Evolutionary conservation across 1,140 invertebrate species (phyloP).

Genomic region (Drosophila neocordata): DNA sequence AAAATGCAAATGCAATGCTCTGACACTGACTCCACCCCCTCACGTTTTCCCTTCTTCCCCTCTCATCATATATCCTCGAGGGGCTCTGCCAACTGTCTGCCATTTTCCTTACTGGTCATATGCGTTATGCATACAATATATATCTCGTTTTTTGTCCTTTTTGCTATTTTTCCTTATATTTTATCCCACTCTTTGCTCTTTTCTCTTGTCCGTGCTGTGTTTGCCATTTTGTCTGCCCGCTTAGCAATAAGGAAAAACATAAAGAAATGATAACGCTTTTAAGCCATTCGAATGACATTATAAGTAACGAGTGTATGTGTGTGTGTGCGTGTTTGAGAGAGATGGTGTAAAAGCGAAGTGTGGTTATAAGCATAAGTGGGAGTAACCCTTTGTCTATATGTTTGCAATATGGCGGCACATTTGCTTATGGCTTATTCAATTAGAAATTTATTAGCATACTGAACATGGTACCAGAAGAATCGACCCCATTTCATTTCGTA

Average conservation of each 20-base stretch:
- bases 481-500: neutral
- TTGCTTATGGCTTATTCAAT: constrained; percentile 65
- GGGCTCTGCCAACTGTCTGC: constrained; percentile 41
- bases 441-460: constrained; percentile 66
- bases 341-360: neutral
- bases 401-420: constrained; percentile 16
- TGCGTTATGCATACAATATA: constrained; percentile 74
- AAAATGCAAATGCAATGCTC: constrained; percentile 73
- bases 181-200: neutral
- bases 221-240: constrained; percentile 21
- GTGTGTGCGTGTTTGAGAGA: neutral
- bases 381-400: constrained; percentile 1
- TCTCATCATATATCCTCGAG: constrained; percentile 4
- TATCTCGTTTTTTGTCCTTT: constrained; percentile 8
- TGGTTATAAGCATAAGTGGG: neutral
- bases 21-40: constrained; percentile 23
- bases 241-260: constrained; percentile 62
- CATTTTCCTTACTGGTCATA: constrained; percentile 43
- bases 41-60: neutral
- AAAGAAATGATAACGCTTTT: constrained; percentile 61
- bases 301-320: constrained; percentile 49
- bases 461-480: neutral
- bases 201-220: neutral
- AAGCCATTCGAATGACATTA: constrained; percentile 66
- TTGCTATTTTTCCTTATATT: constrained; percentile 14